These are phyloP conservation scores for Papilio helenus DNA, from an alignment of 1,140 invertebrate species.

Conservation along the genomic window DNA sequence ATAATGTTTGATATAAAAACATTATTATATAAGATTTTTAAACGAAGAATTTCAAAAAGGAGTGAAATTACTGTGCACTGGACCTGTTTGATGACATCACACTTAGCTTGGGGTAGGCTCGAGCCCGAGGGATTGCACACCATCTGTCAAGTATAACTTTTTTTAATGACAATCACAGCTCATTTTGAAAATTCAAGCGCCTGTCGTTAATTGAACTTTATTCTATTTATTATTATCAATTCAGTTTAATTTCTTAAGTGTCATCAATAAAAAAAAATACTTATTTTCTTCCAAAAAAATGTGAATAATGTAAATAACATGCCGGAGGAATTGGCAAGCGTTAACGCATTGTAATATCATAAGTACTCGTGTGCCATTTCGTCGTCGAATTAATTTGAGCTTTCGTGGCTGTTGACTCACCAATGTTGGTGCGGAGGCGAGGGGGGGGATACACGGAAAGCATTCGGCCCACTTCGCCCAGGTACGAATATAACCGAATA, in stretches of 20 bases:
- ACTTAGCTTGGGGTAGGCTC: neutral
- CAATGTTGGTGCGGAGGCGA: conserved; percentile 30
- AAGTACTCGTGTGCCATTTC: conserved; percentile 18
- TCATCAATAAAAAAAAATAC: neutral
- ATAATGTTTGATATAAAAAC: neutral
- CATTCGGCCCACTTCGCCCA: conserved; percentile 69
- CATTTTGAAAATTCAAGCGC: no score
- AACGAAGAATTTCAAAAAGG: neutral
- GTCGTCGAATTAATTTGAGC: conserved; percentile 44
- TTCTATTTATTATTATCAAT: neutral
- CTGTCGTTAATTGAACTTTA: neutral
- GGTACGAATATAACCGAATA: conserved; percentile 77
- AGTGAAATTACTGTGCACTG: no score
- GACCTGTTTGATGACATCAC: neutral
- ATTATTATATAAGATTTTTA: neutral
- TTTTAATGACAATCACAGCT: neutral
- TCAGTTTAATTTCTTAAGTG: neutral
- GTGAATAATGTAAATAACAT: neutral
- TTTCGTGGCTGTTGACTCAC: conserved; percentile 55
- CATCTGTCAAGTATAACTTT: neutral
- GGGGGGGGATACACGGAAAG: conserved; percentile 59
- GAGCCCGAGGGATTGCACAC: no score
- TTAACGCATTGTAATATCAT: neutral
- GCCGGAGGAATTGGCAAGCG: neutral
- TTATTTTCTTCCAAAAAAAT: neutral